Percentiles rank a stretch among this genome's conserved stretches.
Evolutionary conservation across 2,113 vertebrate genomes (phyloP).

Genomic region (Leucosticte australis): DNA sequence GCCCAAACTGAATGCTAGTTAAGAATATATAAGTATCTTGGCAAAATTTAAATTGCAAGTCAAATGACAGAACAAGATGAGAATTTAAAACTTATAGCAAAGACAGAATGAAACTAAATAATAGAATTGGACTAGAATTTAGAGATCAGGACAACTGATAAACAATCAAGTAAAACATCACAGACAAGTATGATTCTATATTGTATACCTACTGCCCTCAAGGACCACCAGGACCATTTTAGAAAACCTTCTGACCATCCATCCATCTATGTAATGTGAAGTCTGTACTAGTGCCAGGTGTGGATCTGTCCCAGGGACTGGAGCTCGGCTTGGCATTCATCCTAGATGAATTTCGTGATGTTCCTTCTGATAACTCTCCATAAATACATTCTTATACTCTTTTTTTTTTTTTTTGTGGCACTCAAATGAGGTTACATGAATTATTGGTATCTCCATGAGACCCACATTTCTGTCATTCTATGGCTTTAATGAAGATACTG

Average conservation of each 20-base stretch:
- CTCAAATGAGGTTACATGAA: not conserved
- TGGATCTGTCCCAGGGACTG: not conserved
- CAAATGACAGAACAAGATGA: not conserved
- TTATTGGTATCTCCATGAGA: not conserved
- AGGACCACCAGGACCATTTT: not conserved
- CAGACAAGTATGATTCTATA: not conserved
- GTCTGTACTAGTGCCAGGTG: fast-evolving
- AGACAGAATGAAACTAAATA: not conserved
- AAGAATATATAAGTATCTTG: not conserved
- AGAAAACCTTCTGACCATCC: not conserved
- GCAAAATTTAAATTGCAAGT: not conserved
- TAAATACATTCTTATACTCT: not conserved
- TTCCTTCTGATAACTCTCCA: not conserved
- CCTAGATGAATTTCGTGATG: not conserved
- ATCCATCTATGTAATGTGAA: not conserved
- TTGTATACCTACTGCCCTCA: not conserved
- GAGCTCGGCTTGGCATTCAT: not conserved
- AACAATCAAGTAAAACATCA: not conserved
- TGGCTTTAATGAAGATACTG: not conserved
- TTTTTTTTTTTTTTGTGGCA: not conserved
- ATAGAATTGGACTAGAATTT: not conserved
- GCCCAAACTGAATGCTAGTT: not conserved
- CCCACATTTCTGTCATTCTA: fast-evolving
- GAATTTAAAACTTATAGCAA: not conserved
- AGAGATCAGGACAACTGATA: not conserved